Evolutionary conservation across 2,888 invertebrate species (phyloP), one percentile per base, ranked within the genome.

Genomic region (Lomographa bimaculata): DNA sequence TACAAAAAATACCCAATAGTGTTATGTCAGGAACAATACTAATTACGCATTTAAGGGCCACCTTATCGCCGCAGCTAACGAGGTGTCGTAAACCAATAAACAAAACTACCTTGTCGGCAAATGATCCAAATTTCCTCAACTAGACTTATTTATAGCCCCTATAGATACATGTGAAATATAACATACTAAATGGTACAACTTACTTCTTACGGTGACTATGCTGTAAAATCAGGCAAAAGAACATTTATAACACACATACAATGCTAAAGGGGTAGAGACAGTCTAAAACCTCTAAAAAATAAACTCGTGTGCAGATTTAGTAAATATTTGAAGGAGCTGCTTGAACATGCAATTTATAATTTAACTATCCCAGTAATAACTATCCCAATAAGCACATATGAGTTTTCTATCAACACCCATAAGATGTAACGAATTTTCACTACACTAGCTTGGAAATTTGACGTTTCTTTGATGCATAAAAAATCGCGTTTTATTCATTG

Each of bases 51-150:
- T 87, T 84, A 80, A 66, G 71, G 45, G 61, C 58, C 60, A 64
- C 70, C 77, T 83, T 82, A 84, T 83, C 79, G 60, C 61, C 58
- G 51, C 57, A 57, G 64, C 78, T 86, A 87, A 89, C 85, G 79
- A 87, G 86, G 62, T 60, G 50, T 67, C 62, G 67, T 89, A 85
- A 84, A 87, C 63, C 64, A 55, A 86, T 87, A 85, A 86, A 86
- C 62, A 64, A 64, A 73, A 75, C 73, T 79, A 64, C 74, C 75
- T 76, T 78, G 79, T 76, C 74, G 76, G 76, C 70, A 66, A 70
- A 67, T 60, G 68, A 65, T 55, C 61, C 65, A 58, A 71, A 73
- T 76, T 71, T 72, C 64, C 69, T 66, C 63, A 71, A 78, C 75
- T 70, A 74, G 74, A 54, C 46, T 75, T 72, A 76, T 86, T 86